These are phyloP conservation scores for Catharus minimus DNA, from an alignment of 2,113 vertebrate genomes.

Conservation along the genomic window DNA sequence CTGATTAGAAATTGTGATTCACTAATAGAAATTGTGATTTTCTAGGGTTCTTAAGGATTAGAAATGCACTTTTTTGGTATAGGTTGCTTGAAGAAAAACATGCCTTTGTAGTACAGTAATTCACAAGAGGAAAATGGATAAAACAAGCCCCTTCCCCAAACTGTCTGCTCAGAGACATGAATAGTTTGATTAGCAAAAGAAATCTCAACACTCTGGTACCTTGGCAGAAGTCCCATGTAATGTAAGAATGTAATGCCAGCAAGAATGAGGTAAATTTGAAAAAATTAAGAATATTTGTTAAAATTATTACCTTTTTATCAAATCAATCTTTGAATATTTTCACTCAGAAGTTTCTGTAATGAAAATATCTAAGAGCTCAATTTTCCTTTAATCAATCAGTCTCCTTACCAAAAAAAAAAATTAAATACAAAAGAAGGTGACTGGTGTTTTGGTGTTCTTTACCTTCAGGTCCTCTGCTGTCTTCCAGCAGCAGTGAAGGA, in stretches of 20 bases:
- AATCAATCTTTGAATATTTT: background rate
- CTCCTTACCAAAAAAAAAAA: background rate
- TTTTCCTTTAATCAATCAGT: background rate
- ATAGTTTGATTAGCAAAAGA: background rate
- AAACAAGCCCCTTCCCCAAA: background rate
- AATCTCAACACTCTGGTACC: background rate
- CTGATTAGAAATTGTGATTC: too few relatives aligned
- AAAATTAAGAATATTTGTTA: background rate
- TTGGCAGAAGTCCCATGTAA: background rate
- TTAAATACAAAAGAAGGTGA: background rate
- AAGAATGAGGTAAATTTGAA: background rate
- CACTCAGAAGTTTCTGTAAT: background rate
- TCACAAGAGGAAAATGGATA: background rate
- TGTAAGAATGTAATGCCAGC: background rate
- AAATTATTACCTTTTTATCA: background rate
- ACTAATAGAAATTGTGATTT: background rate
- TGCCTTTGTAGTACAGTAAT: background rate
- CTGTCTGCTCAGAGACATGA: background rate
- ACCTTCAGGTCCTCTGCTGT: conserved; percentile 64
- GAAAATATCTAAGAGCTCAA: background rate
- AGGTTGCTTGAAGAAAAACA: background rate
- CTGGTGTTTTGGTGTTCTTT: background rate
- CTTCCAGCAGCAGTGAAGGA: conserved; percentile 32
- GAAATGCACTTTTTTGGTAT: background rate
- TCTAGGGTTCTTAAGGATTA: background rate